phyloP scores from a whole-genome alignment of 2,888 invertebrate species.

The Nemotelus pantherinus region DNA sequence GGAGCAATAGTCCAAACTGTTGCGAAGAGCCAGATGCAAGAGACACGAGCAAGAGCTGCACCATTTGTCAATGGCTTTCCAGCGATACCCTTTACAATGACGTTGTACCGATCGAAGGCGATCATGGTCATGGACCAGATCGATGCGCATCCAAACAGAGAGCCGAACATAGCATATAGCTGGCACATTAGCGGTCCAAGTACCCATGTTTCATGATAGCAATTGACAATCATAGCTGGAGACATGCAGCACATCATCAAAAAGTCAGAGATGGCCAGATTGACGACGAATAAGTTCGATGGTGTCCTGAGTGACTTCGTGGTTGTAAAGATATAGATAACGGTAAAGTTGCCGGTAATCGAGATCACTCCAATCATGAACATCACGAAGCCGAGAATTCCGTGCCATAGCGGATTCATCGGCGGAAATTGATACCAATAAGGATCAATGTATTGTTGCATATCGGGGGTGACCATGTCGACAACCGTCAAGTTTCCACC shows the following conservation, averaged over 20 bases:
- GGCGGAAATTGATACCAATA: slow-evolving; percentile 91
- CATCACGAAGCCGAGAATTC: slow-evolving; percentile 81
- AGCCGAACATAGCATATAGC: slow-evolving; percentile 86
- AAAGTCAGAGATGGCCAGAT: slow-evolving; percentile 91
- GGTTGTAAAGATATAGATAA: slow-evolving; percentile 63
- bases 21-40: slow-evolving; percentile 67
- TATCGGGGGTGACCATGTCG: slow-evolving; percentile 75
- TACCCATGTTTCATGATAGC: slow-evolving; percentile 75
- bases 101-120: slow-evolving; percentile 69
- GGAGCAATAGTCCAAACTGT: slow-evolving; percentile 67
- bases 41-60: slow-evolving; percentile 64
- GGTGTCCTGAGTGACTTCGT: slow-evolving; percentile 77
- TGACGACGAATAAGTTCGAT: slow-evolving; percentile 89
- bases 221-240: slow-evolving; percentile 80
- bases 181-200: slow-evolving; percentile 81
- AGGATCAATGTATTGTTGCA: slow-evolving; percentile 73
- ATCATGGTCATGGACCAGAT: slow-evolving; percentile 71
- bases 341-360: slow-evolving; percentile 63
- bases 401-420: slow-evolving; percentile 89
- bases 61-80: slow-evolving; percentile 67
- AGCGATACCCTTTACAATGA: slow-evolving; percentile 69
- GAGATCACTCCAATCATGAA: slow-evolving; percentile 72
- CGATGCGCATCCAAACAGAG: slow-evolving; percentile 69
- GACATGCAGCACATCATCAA: slow-evolving; percentile 78
- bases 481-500: slow-evolving; percentile 79